Evolutionary conservation across 2,113 vertebrate species (phyloP), one percentile per base, ranked within the genome.

Genomic region (Myodes glareolus): DNA sequence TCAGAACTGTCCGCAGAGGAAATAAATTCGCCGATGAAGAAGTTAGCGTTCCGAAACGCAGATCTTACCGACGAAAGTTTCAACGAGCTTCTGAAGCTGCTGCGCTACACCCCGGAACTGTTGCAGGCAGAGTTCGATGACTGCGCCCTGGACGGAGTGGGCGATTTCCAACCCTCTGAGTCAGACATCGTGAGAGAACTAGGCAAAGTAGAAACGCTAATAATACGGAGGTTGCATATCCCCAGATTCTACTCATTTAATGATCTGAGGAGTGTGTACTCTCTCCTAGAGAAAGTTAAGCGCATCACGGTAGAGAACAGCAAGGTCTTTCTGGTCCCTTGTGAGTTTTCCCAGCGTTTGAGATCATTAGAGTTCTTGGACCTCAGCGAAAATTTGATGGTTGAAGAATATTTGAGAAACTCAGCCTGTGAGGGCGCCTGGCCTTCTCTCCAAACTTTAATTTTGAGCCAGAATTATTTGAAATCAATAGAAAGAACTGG

Each of bases 401-500:
- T 75, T 33, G 99, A 99, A 88, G n/a, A 88, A 5, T 88, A 97
- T 12, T 90, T 99, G 67, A 0, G 7, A 31, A 91, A 98, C 67
- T 98, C 98, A 17, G 91, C 99, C 36, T 99, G 99, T 70, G 0
- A 61, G 1, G 67, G 11, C 2, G 78, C 61, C 25, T 98, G 98
- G 98, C 96, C 95, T 27, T 97, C 84, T 10, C 47, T 99, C 0
- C 96, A 97, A 72, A 98, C 98, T 23, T 90, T 99, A 92, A 99
- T 98, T 90, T 67, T 99, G 61, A 99, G 99, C 94, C 97, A 95
- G 47, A 99, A 99, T 96, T 73, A 95, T 73, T 80, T 99, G 31
- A 96, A 31, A 39, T 97, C 91, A 4, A 91, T 99, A 45, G 68
- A 93, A 72, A 36, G 77, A 25, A 97, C 97, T 1, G 98, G 97